Conservation (phyloP, 2,113 vertebrate species). For the Urocynchramus pylzowi region DNA sequence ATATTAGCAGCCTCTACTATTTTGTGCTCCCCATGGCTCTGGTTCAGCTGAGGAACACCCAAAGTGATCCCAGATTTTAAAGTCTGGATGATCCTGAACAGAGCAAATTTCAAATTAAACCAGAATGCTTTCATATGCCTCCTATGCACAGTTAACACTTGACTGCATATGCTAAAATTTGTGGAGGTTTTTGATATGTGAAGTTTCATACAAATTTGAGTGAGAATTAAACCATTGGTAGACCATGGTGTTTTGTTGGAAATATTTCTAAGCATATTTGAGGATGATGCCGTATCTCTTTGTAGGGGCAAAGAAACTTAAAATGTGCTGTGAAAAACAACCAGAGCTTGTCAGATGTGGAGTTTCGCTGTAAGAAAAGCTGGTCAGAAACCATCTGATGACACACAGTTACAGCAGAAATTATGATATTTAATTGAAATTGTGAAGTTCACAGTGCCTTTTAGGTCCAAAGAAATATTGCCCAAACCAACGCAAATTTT, state of each 20-base stretch:
- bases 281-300: neutral
- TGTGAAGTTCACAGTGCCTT: neutral
- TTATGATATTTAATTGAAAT: neutral
- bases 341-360: neutral
- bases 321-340: neutral
- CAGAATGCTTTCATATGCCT: conserved; percentile 1
- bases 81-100: neutral
- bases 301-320: neutral
- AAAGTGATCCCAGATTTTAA: conserved; percentile 51
- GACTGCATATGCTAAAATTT: neutral
- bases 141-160: neutral
- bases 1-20: conserved; percentile 1
- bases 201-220: neutral
- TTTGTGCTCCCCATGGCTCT: neutral
- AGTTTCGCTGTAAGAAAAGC: neutral
- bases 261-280: neutral
- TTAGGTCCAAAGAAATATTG: neutral
- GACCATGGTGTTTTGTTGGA: neutral
- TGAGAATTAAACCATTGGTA: neutral
- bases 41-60: conserved; percentile 48
- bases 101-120: conserved; percentile 34
- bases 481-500: neutral
- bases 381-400: neutral
- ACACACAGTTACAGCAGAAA: neutral
- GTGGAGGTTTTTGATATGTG: neutral